These are phyloP conservation scores for Trematomus loennbergii DNA, from an alignment of 2,113 vertebrate species.

Conservation along the genomic window DNA sequence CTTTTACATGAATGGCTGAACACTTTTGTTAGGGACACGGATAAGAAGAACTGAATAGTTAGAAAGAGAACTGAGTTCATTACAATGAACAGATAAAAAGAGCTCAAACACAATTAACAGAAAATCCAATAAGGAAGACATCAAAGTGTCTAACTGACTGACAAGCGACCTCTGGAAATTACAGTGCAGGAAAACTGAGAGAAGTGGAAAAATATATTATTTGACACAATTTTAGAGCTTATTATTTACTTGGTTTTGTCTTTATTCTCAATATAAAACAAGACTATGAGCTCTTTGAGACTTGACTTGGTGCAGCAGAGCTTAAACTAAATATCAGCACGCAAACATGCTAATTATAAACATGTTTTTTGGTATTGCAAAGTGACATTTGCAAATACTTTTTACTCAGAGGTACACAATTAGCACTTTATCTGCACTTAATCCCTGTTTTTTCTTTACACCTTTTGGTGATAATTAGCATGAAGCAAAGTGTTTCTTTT, in stretches of 20 bases:
- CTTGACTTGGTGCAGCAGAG: not conserved
- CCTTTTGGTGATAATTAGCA: constrained; percentile 14
- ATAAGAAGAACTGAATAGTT: not conserved
- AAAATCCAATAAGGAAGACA: not conserved
- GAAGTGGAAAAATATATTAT: not conserved
- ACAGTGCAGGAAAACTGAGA: not conserved
- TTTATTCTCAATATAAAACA: not conserved
- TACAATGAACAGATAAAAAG: not conserved
- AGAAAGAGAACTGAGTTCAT: not conserved
- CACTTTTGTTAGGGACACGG: not conserved
- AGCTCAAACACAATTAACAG: not conserved
- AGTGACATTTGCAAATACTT: not conserved
- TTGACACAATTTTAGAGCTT: not conserved
- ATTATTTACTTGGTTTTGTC: not conserved
- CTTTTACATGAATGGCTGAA: not conserved
- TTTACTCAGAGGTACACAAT: not conserved
- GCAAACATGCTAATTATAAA: not conserved
- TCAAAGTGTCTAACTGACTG: not conserved
- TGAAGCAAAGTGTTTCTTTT: not conserved
- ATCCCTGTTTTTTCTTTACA: constrained; percentile 17
- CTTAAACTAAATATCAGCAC: not conserved
- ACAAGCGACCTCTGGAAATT: not conserved
- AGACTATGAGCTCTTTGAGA: not conserved
- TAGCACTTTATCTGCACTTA: constrained; percentile 11
- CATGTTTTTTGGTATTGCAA: not conserved